Percentiles rank a stretch among this genome's conserved stretches.
Evolutionary conservation across 2,113 vertebrate genomes (phyloP).

Genomic region (Osmerus mordax): DNA sequence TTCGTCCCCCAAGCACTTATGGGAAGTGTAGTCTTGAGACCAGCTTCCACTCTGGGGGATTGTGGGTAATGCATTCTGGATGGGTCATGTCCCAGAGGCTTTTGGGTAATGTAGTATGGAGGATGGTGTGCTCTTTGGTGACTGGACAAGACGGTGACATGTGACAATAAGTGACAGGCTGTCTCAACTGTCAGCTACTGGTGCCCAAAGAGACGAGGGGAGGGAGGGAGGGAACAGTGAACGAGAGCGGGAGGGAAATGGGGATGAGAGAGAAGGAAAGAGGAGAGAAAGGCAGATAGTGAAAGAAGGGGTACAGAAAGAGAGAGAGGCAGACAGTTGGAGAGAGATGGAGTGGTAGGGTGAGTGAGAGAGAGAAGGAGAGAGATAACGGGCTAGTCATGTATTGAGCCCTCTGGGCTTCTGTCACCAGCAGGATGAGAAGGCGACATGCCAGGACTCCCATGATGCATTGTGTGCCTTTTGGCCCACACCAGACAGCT

Average conservation of each 20-base stretch:
- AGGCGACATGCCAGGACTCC: not conserved
- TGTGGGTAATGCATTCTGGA: not conserved
- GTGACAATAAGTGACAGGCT: not conserved
- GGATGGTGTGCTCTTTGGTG: not conserved
- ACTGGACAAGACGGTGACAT: not conserved
- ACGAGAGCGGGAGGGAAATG: no score
- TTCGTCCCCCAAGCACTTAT: not conserved
- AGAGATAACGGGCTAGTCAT: not conserved
- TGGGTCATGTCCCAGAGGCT: not conserved
- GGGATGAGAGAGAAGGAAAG: not conserved
- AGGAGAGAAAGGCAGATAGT: not conserved
- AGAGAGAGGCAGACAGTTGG: not conserved
- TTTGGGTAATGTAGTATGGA: not conserved
- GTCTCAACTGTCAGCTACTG: not conserved
- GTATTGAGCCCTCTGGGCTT: not conserved
- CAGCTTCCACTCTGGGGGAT: not conserved
- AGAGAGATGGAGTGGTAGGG: not conserved
- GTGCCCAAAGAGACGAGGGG: no score
- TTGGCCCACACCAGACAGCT: not conserved
- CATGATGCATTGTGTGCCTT: not conserved
- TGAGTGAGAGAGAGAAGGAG: not conserved
- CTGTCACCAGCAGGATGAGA: not conserved
- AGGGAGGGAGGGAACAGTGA: no score
- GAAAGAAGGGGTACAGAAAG: not conserved
- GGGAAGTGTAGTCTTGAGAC: not conserved